A percentile compares a stretch with the other conserved stretches of the same genome.
Conservation (phyloP, 2,797 vertebrate genomes). For the Uromys caudimaculatus region DNA sequence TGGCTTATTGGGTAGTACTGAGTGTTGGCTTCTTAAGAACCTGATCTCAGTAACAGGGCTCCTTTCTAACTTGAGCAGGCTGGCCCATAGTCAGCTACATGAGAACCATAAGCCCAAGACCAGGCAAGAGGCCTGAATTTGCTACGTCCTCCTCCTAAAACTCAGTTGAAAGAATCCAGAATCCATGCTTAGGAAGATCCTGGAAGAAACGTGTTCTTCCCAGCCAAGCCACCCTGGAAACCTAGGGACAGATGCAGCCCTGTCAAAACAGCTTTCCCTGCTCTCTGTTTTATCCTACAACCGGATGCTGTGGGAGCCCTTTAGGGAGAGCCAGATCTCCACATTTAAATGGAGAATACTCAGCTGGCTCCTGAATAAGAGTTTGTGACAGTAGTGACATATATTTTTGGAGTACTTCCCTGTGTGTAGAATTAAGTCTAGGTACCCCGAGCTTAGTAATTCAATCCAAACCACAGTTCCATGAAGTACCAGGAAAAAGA, state of each 20-base stretch:
- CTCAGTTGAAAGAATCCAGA: background rate
- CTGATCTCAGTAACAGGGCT: background rate
- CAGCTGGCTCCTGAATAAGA: background rate
- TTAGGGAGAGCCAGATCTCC: background rate
- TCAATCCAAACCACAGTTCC: background rate
- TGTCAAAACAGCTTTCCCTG: background rate
- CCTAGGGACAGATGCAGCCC: background rate
- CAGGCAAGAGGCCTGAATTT: background rate
- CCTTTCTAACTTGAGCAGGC: rapidly evolving
- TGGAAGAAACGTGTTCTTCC: background rate
- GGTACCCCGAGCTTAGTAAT: background rate
- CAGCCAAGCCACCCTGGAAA: rapidly evolving
- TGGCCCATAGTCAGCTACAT: rapidly evolving
- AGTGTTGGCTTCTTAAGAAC: background rate
- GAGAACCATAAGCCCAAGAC: background rate
- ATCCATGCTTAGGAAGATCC: background rate
- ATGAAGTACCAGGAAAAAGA: background rate
- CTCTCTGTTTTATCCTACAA: rapidly evolving
- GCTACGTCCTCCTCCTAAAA: background rate
- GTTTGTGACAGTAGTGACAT: background rate
- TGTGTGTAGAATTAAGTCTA: background rate
- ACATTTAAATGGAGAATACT: background rate
- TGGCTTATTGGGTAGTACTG: background rate
- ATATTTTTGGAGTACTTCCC: background rate
- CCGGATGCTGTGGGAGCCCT: background rate